These are phyloP conservation scores for Tachina fera DNA, from an alignment of 2,888 invertebrate species.

Conservation along the genomic window DNA sequence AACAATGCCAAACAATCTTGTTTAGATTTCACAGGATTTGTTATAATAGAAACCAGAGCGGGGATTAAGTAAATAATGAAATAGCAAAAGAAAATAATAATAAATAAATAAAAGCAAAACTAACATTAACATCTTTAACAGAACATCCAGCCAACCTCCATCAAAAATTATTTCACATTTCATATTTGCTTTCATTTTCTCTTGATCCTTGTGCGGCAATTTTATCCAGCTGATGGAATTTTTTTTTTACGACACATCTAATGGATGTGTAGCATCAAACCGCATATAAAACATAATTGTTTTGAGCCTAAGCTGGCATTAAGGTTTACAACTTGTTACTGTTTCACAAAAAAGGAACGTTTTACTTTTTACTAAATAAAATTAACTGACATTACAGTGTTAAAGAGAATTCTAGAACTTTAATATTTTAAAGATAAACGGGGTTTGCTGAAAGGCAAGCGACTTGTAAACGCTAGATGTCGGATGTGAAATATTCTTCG, in stretches of 20 bases:
- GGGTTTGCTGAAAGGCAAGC: too few species aligned
- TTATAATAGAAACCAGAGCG: constrained; percentile 52
- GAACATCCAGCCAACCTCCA: not conserved
- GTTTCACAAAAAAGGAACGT: not conserved
- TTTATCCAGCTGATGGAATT: constrained; percentile 48
- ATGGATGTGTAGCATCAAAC: constrained; percentile 58
- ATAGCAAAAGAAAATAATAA: constrained; percentile 20
- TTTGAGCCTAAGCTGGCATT: constrained; percentile 61
- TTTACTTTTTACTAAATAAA: not conserved
- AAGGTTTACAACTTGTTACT: constrained; percentile 33
- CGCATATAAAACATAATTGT: constrained; percentile 67
- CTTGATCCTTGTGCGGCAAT: not conserved
- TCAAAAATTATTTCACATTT: constrained; percentile 27
- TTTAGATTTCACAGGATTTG: constrained; percentile 68
- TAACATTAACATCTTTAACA: constrained; percentile 16
- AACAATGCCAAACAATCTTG: constrained; percentile 60
- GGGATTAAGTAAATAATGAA: constrained; percentile 67
- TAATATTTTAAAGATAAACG: not conserved
- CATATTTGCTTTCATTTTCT: constrained; percentile 19
- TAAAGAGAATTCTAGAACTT: not conserved
- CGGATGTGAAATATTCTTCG: too few species aligned
- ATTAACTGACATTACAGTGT: not conserved
- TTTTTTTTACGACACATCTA: constrained; percentile 44
- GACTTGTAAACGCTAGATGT: too few species aligned
- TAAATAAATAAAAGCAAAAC: not conserved